A percentile compares a stretch with the other conserved stretches of the same genome.
Evolutionary conservation across 2,888 invertebrate species (phyloP).

Genomic region (Augochlorella aurata): DNA sequence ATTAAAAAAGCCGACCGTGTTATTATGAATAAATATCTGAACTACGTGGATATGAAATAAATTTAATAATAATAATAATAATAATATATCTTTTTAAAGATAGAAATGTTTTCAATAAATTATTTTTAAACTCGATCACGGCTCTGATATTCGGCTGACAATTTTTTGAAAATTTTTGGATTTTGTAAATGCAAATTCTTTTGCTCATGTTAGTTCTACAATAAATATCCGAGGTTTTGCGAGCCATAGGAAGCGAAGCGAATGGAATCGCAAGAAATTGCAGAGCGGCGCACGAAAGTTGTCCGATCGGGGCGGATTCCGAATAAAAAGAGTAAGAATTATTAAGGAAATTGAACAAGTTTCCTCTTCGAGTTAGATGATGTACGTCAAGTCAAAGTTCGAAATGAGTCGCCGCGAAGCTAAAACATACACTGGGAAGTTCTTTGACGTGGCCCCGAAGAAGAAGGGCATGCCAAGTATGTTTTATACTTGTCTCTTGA

Average conservation of each 20-base stretch:
- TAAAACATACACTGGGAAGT: constrained; percentile 4
- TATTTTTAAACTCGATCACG: too few species aligned
- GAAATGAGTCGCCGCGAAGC: neutral
- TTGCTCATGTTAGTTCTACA: neutral
- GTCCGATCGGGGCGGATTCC: neutral
- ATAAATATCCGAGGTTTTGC: neutral
- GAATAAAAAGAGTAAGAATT: constrained; percentile 5
- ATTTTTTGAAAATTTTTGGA: too few species aligned
- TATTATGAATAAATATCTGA: neutral
- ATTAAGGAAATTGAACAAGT: constrained; percentile 7
- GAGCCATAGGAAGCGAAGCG: neutral
- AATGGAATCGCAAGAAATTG: too few species aligned
- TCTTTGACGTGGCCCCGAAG: neutral
- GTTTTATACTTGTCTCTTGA: constrained; percentile 12
- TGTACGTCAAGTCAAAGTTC: neutral
- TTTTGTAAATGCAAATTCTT: neutral
- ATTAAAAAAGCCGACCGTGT: neutral
- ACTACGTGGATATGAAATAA: too few species aligned
- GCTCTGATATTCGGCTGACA: too few species aligned
- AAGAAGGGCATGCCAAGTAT: neutral
- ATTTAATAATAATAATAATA: too few species aligned
- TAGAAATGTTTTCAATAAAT: too few species aligned
- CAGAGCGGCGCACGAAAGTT: neutral
- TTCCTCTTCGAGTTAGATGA: neutral
- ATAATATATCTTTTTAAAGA: too few species aligned